Evolutionary conservation across 2,113 vertebrate species (phyloP).

Genomic region (Salminus brasiliensis): DNA sequence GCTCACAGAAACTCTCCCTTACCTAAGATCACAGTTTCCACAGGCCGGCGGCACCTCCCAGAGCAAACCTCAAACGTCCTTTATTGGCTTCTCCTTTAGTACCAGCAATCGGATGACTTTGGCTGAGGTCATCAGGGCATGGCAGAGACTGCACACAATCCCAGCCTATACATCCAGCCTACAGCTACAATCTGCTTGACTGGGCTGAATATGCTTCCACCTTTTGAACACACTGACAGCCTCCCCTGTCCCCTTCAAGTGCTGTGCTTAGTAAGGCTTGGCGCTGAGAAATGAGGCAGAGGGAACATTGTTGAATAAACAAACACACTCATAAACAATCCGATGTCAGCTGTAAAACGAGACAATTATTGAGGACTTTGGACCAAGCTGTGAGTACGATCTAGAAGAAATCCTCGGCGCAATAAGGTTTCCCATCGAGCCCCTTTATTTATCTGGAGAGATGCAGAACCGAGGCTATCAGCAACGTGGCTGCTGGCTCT

Average conservation of each 20-base stretch:
- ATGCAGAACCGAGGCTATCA: neutral
- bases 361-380: neutral
- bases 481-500: slow-evolving; percentile 28
- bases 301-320: neutral
- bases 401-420: neutral
- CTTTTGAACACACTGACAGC: neutral
- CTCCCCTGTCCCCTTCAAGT: neutral
- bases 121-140: slow-evolving; percentile 27
- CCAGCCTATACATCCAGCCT: neutral
- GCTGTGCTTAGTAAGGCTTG: neutral
- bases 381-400: neutral
- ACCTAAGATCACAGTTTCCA: neutral
- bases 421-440: neutral
- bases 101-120: slow-evolving; percentile 3
- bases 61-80: neutral
- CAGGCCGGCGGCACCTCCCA: neutral
- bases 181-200: neutral
- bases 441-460: neutral
- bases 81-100: neutral
- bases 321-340: neutral
- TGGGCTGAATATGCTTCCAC: neutral
- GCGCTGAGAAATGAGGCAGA: neutral
- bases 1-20: neutral
- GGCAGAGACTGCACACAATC: neutral
- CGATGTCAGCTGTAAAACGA: neutral